phyloP scores from a whole-genome alignment of 2,113 vertebrate species.

The Pomatostomus ruficeps region DNA sequence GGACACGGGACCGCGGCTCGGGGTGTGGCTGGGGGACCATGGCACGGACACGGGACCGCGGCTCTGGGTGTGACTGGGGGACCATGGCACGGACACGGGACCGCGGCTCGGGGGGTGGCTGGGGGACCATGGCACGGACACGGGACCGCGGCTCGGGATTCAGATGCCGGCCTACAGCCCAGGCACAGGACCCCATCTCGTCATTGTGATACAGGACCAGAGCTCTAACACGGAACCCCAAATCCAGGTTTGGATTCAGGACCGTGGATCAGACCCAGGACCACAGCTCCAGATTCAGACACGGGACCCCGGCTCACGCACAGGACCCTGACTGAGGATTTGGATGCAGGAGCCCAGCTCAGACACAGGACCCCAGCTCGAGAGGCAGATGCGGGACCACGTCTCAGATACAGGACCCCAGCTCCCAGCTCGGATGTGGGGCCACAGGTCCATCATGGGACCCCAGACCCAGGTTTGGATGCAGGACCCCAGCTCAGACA shows the following conservation, averaged over 20 bases:
- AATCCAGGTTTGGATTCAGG: background rate
- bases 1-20: fast-evolving
- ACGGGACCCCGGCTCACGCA: fast-evolving
- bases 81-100: too few species aligned
- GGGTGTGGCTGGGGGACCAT: too few species aligned
- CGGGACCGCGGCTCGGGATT: background rate
- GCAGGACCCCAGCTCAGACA: background rate
- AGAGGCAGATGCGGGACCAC: fast-evolving
- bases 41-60: background rate
- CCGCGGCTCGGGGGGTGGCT: too few species aligned
- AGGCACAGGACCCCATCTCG: fast-evolving
- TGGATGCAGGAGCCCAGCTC: background rate
- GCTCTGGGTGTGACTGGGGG: too few species aligned
- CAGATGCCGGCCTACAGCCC: background rate
- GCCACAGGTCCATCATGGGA: background rate
- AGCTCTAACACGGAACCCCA: background rate
- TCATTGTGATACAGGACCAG: fast-evolving
- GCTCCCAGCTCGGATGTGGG: background rate
- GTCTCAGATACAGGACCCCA: too few species aligned
- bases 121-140: too few species aligned
- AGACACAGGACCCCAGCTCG: background rate
- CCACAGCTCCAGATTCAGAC: background rate
- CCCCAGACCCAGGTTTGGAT: background rate
- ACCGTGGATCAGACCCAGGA: background rate
- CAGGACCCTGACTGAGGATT: fast-evolving